Base-by-base conservation (phyloP, 2,113 vertebrate genomes). In the Cyanoramphus novaezelandiae region DNA sequence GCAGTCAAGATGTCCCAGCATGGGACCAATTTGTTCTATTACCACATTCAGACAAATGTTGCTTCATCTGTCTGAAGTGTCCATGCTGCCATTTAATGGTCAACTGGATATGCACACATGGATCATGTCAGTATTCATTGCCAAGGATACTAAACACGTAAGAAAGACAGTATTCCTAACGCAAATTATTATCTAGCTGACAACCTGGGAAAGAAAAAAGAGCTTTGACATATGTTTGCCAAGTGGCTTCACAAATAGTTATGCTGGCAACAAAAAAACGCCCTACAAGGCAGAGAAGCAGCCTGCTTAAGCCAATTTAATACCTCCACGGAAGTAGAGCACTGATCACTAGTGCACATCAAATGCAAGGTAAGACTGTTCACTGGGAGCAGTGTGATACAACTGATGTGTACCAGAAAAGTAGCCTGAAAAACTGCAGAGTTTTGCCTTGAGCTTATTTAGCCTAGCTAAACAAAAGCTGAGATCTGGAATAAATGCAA, bases 61-160 rank as follows among this genome's bases (percentile, higher is more conserved):
- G 72, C 64, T 81, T n/a, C 39, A 20, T 82, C 70, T 79, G 62
- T 33, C 49, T 74, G 59, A 86, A 76, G 41, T 7, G n/a, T 14
- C 82, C 67, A 6, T 6, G 49, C n/a, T 93, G 62, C 52, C 88
- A 82, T 91, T 90, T 88, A 93, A 92, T 52, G 82, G 95, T 77
- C 88, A 92, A 65, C 47, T 27, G 2, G 41, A 69, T 17, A 86
- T 0, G 41, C 76, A 41, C 44, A 39, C 49, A 39, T 9, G 59
- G 57, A 90, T 67, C 39, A 14, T 35, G 57, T 72, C 59, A 46
- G 63, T 10, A 93, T 31, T 62, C 71, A 69, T 0, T 82, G 82
- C 79, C 82, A 88, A 90, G 41, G 67, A 80, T 20, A 82, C 47
- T 52, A 57, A 88, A 93, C 63, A 65, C 1, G 0, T 24, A 60